Evolutionary conservation across 2,113 vertebrate species (phyloP), one percentile per base, ranked within the genome.

Genomic region (Lynx canadensis): DNA sequence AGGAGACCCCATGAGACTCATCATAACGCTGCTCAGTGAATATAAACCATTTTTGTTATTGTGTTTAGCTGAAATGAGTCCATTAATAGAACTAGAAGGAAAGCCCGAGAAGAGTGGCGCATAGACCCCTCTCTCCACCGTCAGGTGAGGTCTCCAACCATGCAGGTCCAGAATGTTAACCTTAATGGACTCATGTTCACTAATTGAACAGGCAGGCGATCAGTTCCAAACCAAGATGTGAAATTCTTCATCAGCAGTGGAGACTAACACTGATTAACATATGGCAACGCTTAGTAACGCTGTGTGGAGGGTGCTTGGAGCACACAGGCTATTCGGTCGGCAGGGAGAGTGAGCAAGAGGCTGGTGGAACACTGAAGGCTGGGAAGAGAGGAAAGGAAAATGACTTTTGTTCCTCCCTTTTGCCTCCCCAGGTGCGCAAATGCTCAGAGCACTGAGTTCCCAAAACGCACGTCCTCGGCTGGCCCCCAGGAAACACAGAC

Each of bases 261-360:
- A 31, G 8, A 45, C 68, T 12, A 11, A 23, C n/a, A 29, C 29
- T 16, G 14, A 63, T 83, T 18, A 57, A 13, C 57, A 5, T 0
- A 9, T 3, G 45, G 31, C 52, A 1, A 3, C 7, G 31, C 41
- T 45, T 13, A 4, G 21, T 21, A 25, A 23, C 1, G 2, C 21
- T 12, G 0, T 25, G 25, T 41, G 27, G 52, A 50, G 52, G 21
- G 7, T 1, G 13, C 19, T 76, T 12, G 11, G 8, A 38, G 48
- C 57, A 23, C 45, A 4, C 48, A 31, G 52, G 15, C 41, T 8
- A 1, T 1, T n/a, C 27, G 0, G 10, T 1, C 10, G 33, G 31
- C 80, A 69, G 16, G 8, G 13, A 50, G 8, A 0, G 16, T 0
- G 27, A 5, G 31, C 27, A 1, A 0, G 15, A 19, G 11, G 1